Evolutionary conservation across 1,140 invertebrate species (phyloP).

Genomic region (Cherax destructor): DNA sequence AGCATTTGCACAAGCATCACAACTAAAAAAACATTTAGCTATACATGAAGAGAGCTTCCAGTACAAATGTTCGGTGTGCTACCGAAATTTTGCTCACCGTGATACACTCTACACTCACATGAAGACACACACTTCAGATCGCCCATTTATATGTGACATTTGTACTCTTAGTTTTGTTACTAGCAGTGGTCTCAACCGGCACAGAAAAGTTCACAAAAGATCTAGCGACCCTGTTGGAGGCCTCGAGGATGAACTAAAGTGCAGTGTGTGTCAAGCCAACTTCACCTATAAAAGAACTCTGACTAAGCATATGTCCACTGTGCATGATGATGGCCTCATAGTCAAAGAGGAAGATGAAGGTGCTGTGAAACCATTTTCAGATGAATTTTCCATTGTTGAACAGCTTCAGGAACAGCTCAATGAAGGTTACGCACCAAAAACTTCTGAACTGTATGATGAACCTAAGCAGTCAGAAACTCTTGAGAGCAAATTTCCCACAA

Average conservation of each 20-base stretch:
- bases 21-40: slow-evolving; percentile 75
- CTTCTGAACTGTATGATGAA: slow-evolving; percentile 70
- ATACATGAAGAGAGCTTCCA: slow-evolving; percentile 98
- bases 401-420: slow-evolving; percentile 71
- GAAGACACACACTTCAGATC: slow-evolving; percentile 76
- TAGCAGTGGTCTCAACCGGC: slow-evolving; percentile 70
- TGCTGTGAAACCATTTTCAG: slow-evolving; percentile 20
- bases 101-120: slow-evolving; percentile 73
- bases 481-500: slow-evolving; percentile 67
- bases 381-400: slow-evolving; percentile 63
- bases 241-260: slow-evolving; percentile 62
- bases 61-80: slow-evolving; percentile 96
- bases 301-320: slow-evolving; percentile 63
- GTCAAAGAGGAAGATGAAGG: slow-evolving; percentile 52
- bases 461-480: slow-evolving; percentile 68
- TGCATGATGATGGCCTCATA: slow-evolving; percentile 48
- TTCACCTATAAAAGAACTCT: slow-evolving; percentile 66
- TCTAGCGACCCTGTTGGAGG: slow-evolving; percentile 23
- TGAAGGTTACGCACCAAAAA: slow-evolving; percentile 71
- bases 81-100: slow-evolving; percentile 73
- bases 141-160: slow-evolving; percentile 75
- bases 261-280: slow-evolving; percentile 68
- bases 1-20: slow-evolving; percentile 56
- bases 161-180: slow-evolving; percentile 73
- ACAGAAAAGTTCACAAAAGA: slow-evolving; percentile 70